Evolutionary conservation across 1,140 invertebrate genomes (phyloP).

Genomic region (Elymnias hypermnestra): DNA sequence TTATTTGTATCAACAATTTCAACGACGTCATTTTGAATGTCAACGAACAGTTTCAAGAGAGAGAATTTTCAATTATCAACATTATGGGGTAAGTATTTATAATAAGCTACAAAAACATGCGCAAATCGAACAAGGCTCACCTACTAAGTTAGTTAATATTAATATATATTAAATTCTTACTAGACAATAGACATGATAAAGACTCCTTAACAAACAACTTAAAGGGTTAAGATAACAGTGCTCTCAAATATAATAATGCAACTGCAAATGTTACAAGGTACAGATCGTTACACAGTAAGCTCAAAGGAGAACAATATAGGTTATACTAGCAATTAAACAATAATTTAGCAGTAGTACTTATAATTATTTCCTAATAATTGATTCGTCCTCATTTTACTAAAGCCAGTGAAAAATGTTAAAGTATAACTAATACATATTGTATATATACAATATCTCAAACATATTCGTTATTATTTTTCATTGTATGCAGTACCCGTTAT

Average conservation of each 20-base stretch:
- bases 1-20: conserved; percentile 41
- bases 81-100: conserved; percentile 24
- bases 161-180: conserved; percentile 69
- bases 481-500: too few relatives aligned
- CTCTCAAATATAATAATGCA: conserved; percentile 64
- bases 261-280: conserved; percentile 39
- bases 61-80: conserved; percentile 47
- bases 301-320: conserved; percentile 48
- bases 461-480: too few relatives aligned
- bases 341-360: not conserved
- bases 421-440: too few relatives aligned
- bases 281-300: conserved; percentile 55
- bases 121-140: conserved; percentile 61
- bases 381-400: too few relatives aligned
- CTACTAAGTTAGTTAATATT: conserved; percentile 48
- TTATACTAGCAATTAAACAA: conserved; percentile 6
- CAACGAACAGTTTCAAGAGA: conserved; percentile 42
- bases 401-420: too few relatives aligned
- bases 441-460: too few relatives aligned
- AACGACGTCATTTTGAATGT: conserved; percentile 39
- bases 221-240: conserved; percentile 68
- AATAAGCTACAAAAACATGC: conserved; percentile 62
- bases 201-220: conserved; percentile 72
- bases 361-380: too few relatives aligned
- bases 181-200: conserved; percentile 72